Evolutionary conservation across 2,888 invertebrate genomes (phyloP).

Genomic region (Cryptocheilus praepositus): DNA sequence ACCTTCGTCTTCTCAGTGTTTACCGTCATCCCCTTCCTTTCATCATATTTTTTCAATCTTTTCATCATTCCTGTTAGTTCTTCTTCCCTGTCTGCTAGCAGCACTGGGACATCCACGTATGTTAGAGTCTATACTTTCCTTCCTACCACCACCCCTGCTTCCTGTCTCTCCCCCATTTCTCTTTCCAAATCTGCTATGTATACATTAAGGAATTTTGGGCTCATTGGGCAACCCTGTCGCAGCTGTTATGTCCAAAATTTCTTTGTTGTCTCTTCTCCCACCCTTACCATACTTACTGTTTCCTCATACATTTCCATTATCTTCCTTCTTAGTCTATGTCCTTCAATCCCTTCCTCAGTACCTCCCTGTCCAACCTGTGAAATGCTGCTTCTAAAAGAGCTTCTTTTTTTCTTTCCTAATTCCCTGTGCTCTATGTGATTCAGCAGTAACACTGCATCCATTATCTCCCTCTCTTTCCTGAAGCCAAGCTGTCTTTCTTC

Average conservation of each 20-base stretch:
- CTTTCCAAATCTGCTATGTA: not conserved
- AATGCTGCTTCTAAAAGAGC: slow-evolving; percentile 19
- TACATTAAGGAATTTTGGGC: slow-evolving; percentile 3
- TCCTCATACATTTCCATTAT: not conserved
- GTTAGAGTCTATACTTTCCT: not conserved
- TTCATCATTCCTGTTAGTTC: not conserved
- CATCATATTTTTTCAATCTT: not conserved
- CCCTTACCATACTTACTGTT: not conserved
- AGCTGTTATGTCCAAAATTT: no score
- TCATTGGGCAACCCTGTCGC: slow-evolving; percentile 7
- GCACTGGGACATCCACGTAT: slow-evolving; percentile 1
- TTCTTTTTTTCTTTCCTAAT: slow-evolving; percentile 16
- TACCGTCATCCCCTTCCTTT: not conserved
- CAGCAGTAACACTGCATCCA: slow-evolving; percentile 33
- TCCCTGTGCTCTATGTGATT: slow-evolving; percentile 25
- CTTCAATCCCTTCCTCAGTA: not conserved
- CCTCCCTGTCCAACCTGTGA: not conserved
- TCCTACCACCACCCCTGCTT: not conserved
- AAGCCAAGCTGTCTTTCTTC: slow-evolving; percentile 36
- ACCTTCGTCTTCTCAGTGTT: slow-evolving; percentile 1
- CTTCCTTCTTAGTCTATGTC: not conserved
- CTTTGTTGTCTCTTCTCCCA: no score
- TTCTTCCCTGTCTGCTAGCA: not conserved
- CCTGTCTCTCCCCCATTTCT: not conserved
- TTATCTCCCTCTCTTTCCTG: slow-evolving; percentile 33